These are phyloP conservation scores for Arion vulgaris DNA, from an alignment of 1,140 invertebrate species.

Conservation along the genomic window DNA sequence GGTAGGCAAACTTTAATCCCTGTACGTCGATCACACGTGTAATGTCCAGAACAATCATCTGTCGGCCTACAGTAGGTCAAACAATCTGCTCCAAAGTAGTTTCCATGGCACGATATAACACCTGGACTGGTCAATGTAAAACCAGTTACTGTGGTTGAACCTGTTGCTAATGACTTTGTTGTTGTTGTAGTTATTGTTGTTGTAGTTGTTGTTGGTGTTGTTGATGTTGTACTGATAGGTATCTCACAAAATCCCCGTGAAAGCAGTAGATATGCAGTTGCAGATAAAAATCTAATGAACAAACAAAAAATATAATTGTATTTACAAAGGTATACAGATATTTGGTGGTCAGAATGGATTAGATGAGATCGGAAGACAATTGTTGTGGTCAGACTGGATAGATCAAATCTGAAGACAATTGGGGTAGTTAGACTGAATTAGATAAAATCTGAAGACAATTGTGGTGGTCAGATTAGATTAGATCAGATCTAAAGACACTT, in stretches of 20 bases:
- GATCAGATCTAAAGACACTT: too few species aligned
- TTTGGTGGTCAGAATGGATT: too few species aligned
- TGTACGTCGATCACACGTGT: conserved; percentile 81
- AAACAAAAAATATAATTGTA: too few species aligned
- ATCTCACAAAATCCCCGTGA: conserved; percentile 43
- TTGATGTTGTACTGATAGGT: conserved; percentile 27
- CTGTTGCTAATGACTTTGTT: conserved; percentile 6
- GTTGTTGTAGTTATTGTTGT: conserved; percentile 13
- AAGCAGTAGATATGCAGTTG: conserved; percentile 12
- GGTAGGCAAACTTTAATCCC: conserved; percentile 87
- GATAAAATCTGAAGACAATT: too few species aligned
- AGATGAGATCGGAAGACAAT: too few species aligned
- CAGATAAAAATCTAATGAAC: conserved; percentile 38
- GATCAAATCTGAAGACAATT: too few species aligned
- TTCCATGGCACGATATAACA: conserved; percentile 13
- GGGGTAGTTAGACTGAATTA: too few species aligned
- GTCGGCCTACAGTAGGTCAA: conserved; percentile 33
- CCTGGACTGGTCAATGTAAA: neutral
- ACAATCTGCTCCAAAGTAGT: conserved; percentile 43
- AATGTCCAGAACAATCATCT: conserved; percentile 80
- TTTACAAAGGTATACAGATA: too few species aligned
- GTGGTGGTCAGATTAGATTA: too few species aligned
- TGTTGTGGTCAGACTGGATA: too few species aligned
- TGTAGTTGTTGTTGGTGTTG: conserved; percentile 27
- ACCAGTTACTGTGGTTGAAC: neutral